These are phyloP conservation scores for Spongilla lacustris DNA, from an alignment of 37 sponge, comb jelly and placozoan species.

Conservation along the genomic window DNA sequence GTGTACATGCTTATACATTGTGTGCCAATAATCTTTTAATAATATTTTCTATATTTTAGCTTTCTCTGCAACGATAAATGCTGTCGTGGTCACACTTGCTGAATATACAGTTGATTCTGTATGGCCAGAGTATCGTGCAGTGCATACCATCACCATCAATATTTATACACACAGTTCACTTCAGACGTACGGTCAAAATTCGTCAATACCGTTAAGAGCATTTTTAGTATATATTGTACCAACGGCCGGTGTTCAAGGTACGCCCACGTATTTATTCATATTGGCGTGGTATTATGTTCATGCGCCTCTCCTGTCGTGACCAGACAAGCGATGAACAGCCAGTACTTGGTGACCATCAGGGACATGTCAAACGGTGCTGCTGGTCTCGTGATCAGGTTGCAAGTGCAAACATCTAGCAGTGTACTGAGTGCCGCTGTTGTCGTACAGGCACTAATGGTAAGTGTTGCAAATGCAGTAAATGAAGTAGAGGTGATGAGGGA, in stretches of 20 bases:
- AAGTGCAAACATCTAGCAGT: background rate
- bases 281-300: too few species aligned
- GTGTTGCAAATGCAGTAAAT: background rate
- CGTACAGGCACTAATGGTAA: background rate
- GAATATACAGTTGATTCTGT: background rate
- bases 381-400: background rate
- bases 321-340: background rate
- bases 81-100: background rate
- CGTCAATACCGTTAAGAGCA: background rate
- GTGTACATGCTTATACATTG: too few species aligned
- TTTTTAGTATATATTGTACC: background rate
- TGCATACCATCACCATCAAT: background rate
- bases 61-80: background rate
- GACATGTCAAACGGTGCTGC: background rate
- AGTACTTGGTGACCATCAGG: background rate
- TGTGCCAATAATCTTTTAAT: too few species aligned
- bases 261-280: too few species aligned
- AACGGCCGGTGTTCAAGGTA: background rate
- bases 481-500: background rate
- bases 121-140: background rate
- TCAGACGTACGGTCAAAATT: background rate
- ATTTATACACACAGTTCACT: background rate
- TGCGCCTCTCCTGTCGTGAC: background rate
- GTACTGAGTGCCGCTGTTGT: background rate
- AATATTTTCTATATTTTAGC: background rate